These are phyloP conservation scores for Tolypeutes matacus DNA, from an alignment of 2,797 vertebrate species.

Conservation along the genomic window DNA sequence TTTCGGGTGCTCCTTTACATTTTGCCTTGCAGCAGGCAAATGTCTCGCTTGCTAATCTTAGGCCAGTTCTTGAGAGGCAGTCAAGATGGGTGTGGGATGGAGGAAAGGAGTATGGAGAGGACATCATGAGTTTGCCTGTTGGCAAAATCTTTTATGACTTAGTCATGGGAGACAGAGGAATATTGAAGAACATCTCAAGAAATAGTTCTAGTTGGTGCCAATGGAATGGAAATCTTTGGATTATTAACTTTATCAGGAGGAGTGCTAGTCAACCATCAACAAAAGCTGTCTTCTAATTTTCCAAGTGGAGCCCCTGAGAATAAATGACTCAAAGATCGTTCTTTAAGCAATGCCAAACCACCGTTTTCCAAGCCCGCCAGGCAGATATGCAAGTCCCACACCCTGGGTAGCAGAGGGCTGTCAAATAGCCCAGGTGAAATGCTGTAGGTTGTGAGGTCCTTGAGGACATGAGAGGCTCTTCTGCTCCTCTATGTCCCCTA, in stretches of 20 bases:
- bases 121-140: neutral
- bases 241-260: conserved; percentile 46
- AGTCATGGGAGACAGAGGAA: neutral
- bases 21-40: neutral
- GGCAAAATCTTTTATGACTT: conserved; percentile 12
- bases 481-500: neutral
- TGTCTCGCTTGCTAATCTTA: neutral
- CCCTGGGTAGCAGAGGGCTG: neutral
- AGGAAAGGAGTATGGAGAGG: neutral
- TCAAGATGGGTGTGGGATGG: neutral
- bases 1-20: neutral
- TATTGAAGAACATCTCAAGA: neutral
- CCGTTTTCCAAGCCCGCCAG: neutral
- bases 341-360: conserved; percentile 8
- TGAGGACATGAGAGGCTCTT: neutral
- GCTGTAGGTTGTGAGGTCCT: neutral
- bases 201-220: conserved; percentile 36
- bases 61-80: neutral
- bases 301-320: conserved; percentile 36
- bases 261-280: conserved; percentile 3
- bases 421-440: neutral
- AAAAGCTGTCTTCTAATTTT: conserved; percentile 65
- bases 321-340: conserved; percentile 1
- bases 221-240: neutral
- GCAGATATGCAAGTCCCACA: neutral